A percentile compares a stretch with the other conserved stretches of the same genome.
These are phyloP conservation scores for Geophilus truncorum DNA, from an alignment of 2,888 invertebrate species.

Conservation along the genomic window DNA sequence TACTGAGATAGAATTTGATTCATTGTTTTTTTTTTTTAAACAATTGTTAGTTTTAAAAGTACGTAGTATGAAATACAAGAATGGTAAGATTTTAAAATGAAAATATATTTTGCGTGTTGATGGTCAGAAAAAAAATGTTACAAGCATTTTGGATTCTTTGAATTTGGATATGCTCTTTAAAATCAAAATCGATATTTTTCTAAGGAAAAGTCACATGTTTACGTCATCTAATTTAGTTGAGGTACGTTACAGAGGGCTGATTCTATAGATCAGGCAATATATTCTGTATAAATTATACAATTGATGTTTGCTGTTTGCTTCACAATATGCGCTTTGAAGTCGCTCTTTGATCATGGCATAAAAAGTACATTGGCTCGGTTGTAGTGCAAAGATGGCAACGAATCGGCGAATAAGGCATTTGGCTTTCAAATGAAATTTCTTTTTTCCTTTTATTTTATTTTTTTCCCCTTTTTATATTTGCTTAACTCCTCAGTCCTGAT, in stretches of 20 bases:
- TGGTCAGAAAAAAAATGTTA: background rate
- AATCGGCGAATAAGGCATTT: background rate
- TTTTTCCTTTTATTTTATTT: background rate
- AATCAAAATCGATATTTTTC: background rate
- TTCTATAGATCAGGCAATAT: background rate
- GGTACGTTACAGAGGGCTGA: background rate
- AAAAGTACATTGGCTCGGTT: slow-evolving; percentile 5
- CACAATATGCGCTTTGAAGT: slow-evolving; percentile 6
- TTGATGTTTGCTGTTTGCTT: background rate
- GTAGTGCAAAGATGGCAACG: slow-evolving; percentile 10
- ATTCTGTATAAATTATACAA: slow-evolving; percentile 18
- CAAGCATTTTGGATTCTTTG: background rate
- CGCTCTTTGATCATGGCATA: background rate
- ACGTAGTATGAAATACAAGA: too few relatives aligned
- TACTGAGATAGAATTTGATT: too few relatives aligned
- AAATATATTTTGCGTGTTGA: background rate
- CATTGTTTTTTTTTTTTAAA: too few relatives aligned
- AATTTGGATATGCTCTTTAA: slow-evolving; percentile 19
- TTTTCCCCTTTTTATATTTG: background rate
- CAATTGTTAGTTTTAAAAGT: too few relatives aligned
- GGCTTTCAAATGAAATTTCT: slow-evolving; percentile 13
- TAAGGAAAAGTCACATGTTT: slow-evolving; percentile 20
- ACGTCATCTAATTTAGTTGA: background rate
- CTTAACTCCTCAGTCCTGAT: background rate
- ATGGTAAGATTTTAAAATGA: background rate